Percentiles rank a stretch among this genome's conserved stretches.
These are phyloP conservation scores for Empidonax alnorum DNA, from an alignment of 2,113 vertebrate species.

Conservation along the genomic window DNA sequence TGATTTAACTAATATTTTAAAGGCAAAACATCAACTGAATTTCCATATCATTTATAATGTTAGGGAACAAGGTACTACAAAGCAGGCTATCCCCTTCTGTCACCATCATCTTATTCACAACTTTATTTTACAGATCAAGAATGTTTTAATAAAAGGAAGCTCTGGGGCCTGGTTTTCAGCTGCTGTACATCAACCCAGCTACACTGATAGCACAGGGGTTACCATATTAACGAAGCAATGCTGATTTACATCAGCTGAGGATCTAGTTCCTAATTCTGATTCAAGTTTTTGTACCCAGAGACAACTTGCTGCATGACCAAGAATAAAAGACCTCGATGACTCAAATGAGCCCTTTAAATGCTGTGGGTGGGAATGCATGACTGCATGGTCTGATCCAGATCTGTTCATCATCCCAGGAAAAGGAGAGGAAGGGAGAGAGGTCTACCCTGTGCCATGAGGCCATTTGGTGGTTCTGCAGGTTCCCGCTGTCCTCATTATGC, in stretches of 20 bases:
- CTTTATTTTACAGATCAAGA: conserved; percentile 51
- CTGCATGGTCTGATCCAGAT: neutral
- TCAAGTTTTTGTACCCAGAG: neutral
- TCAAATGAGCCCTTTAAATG: neutral
- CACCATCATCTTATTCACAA: conserved; percentile 35
- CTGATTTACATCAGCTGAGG: neutral
- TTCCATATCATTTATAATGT: conserved; percentile 56
- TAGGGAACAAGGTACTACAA: conserved; percentile 45
- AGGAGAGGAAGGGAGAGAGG: neutral
- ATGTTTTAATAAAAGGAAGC: conserved; percentile 41
- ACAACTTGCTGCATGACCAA: neutral
- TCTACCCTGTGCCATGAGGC: neutral
- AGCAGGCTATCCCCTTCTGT: conserved; percentile 49
- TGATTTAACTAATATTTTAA: conserved; percentile 70
- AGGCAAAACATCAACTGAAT: conserved; percentile 64
- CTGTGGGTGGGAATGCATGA: rapidly evolving
- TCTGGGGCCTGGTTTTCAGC: conserved; percentile 40
- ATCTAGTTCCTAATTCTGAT: neutral
- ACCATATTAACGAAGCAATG: neutral
- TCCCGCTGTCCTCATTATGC: rapidly evolving
- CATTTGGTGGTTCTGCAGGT: rapidly evolving
- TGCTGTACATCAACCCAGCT: conserved; percentile 32
- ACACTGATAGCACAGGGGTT: neutral
- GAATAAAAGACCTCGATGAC: neutral
- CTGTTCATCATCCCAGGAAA: neutral